Evolutionary conservation across 2,797 vertebrate species (phyloP).

Genomic region (Choloepus didactylus): DNA sequence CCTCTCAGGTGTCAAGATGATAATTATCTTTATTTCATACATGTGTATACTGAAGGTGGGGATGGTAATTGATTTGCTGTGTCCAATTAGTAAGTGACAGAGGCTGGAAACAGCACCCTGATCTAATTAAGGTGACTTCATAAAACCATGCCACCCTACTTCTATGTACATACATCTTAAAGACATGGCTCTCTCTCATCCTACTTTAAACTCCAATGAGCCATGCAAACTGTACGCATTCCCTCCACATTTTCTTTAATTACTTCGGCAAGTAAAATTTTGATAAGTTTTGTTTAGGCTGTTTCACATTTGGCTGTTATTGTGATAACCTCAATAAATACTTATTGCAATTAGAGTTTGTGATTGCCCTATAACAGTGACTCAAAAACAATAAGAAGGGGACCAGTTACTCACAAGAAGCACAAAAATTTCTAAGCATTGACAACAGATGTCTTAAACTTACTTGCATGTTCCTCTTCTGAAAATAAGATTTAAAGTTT

Average conservation of each 20-base stretch:
- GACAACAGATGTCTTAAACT: not conserved
- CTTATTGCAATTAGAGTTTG: not conserved
- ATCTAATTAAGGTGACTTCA: not conserved
- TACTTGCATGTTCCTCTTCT: not conserved
- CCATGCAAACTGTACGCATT: not conserved
- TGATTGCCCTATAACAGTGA: not conserved
- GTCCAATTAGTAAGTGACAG: not conserved
- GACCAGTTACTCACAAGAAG: not conserved
- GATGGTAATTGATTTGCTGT: not conserved
- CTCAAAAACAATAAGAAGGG: not conserved
- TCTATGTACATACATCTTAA: not conserved
- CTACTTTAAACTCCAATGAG: not conserved
- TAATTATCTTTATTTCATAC: not conserved
- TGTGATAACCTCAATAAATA: slow-evolving; percentile 11
- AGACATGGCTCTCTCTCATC: not conserved
- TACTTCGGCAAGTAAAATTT: not conserved
- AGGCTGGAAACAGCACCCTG: not conserved
- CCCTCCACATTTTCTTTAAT: not conserved
- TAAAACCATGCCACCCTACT: not conserved
- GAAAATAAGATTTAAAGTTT: slow-evolving; percentile 17
- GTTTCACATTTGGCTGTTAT: slow-evolving; percentile 21
- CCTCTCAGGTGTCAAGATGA: not conserved
- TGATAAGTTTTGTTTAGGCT: not conserved
- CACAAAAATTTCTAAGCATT: not conserved
- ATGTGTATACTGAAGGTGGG: not conserved